A percentile compares a stretch with the other conserved stretches of the same genome.
These are phyloP conservation scores for human (Homo sapiens) DNA, from an alignment of 2,113 vertebrate genomes.

Conservation along the genomic window GRCh38 chr13:83115501-83116000, in stretches of 20 bases:
- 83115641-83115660: background rate
- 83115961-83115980: background rate
- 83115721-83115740: too few species aligned
- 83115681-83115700: background rate
- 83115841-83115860: background rate
- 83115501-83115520: background rate
- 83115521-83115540: background rate
- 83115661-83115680: background rate
- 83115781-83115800: too few species aligned
- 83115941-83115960: fast-evolving
- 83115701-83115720: too few species aligned
- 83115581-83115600: background rate
- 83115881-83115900: background rate
- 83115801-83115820: too few species aligned
- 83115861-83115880: background rate
- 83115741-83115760: too few species aligned
- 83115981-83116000: background rate
- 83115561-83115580: background rate
- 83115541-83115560: background rate
- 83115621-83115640: background rate
- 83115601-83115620: background rate
- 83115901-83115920: background rate
- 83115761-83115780: too few species aligned
- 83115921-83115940: background rate
- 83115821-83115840: too few species aligned